Conservation (phyloP, 1,140 invertebrate species). For the Orussus abietinus region DNA sequence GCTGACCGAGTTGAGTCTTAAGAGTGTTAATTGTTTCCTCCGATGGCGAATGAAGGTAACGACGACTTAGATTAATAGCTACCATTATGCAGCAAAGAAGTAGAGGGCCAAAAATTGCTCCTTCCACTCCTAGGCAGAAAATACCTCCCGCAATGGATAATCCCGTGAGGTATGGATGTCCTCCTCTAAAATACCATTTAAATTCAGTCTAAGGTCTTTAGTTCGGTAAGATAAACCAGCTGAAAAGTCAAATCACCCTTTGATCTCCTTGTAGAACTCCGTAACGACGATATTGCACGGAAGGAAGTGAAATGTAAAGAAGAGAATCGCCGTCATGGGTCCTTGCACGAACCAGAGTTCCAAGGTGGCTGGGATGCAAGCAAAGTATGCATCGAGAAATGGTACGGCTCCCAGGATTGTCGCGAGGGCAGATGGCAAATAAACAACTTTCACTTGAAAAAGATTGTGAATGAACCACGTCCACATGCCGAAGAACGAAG, state of each 20-base stretch:
- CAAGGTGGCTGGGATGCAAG: slow-evolving; percentile 85
- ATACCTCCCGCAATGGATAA: slow-evolving; percentile 97
- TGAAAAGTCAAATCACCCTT: slow-evolving; percentile 91
- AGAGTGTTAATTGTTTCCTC: slow-evolving; percentile 45
- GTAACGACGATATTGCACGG: slow-evolving; percentile 91
- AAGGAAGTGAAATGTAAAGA: slow-evolving; percentile 81
- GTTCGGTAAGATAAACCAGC: too few species aligned
- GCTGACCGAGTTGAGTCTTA: slow-evolving; percentile 39
- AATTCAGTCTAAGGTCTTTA: too few species aligned
- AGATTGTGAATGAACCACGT: slow-evolving; percentile 96
- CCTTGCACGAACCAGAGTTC: slow-evolving; percentile 89
- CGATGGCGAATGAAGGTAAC: slow-evolving; percentile 53
- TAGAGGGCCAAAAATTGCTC: slow-evolving; percentile 93
- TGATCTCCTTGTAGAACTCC: slow-evolving; percentile 95
- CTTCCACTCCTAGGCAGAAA: slow-evolving; percentile 93
- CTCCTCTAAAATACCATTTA: slow-evolving; percentile 76
- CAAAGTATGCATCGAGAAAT: slow-evolving; percentile 92
- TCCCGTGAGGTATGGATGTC: slow-evolving; percentile 98
- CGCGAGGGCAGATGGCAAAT: slow-evolving; percentile 90
- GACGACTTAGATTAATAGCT: slow-evolving; percentile 67
- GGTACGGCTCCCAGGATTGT: slow-evolving; percentile 91
- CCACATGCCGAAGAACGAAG: slow-evolving; percentile 94
- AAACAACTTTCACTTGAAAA: slow-evolving; percentile 92
- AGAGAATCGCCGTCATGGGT: slow-evolving; percentile 68
- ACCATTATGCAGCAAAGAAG: slow-evolving; percentile 85